Conservation (phyloP, 2,888 invertebrate genomes). For the Aethes cnicana region DNA sequence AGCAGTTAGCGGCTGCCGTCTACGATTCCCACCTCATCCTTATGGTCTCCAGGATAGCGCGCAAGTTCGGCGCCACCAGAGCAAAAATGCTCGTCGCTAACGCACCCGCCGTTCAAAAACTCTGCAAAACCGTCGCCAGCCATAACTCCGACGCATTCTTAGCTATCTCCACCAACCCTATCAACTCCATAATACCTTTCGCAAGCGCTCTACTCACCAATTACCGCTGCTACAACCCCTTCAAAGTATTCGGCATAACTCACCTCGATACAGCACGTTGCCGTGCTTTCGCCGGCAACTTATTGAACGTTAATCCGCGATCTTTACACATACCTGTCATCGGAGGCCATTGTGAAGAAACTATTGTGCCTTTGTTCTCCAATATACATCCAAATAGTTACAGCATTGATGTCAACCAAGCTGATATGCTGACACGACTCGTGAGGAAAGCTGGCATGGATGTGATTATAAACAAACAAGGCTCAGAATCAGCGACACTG, state of each 20-base stretch:
- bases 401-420: slow-evolving; percentile 44
- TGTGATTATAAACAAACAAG: slow-evolving; percentile 52
- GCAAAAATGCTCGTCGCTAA: slow-evolving; percentile 57
- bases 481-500: slow-evolving; percentile 49
- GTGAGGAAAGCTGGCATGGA: slow-evolving; percentile 57
- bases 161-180: slow-evolving; percentile 58
- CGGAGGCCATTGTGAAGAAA: slow-evolving; percentile 64
- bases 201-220: slow-evolving; percentile 51
- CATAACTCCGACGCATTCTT: slow-evolving; percentile 55
- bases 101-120: slow-evolving; percentile 48
- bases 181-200: slow-evolving; percentile 62
- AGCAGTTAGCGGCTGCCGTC: slow-evolving; percentile 45
- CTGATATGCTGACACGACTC: slow-evolving; percentile 54
- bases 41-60: slow-evolving; percentile 50
- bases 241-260: slow-evolving; percentile 60
- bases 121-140: slow-evolving; percentile 53
- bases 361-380: slow-evolving; percentile 63
- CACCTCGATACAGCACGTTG: slow-evolving; percentile 57
- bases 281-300: slow-evolving; percentile 46
- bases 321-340: slow-evolving; percentile 56
- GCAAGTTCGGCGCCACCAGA: slow-evolving; percentile 45
- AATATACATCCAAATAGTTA: slow-evolving; percentile 47
- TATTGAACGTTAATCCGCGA: slow-evolving; percentile 46
- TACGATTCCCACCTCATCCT: slow-evolving; percentile 50
- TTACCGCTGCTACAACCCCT: slow-evolving; percentile 55